Evolutionary conservation across 1,140 invertebrate species (phyloP).

Genomic region (Anagrus nilaparvatae): DNA sequence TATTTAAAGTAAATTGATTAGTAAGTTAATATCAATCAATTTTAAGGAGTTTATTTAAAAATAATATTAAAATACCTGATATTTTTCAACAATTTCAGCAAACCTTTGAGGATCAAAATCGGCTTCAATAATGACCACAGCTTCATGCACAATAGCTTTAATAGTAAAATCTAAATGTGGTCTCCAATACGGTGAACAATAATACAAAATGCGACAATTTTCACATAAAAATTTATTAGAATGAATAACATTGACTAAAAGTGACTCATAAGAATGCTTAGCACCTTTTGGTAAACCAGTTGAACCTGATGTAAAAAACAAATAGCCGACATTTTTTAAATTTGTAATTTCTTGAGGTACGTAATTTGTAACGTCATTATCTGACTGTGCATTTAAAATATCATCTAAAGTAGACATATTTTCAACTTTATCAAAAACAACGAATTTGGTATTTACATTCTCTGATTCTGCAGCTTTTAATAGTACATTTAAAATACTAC

Average conservation of each 20-base stretch:
- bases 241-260: neutral
- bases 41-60: too few relatives aligned
- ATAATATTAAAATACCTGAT: too few relatives aligned
- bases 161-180: too few relatives aligned
- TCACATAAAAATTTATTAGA: neutral
- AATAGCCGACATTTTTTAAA: slow-evolving; percentile 16
- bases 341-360: slow-evolving; percentile 6
- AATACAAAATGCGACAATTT: too few relatives aligned
- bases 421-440: slow-evolving; percentile 22
- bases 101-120: too few relatives aligned
- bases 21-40: too few relatives aligned
- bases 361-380: slow-evolving; percentile 12
- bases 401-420: slow-evolving; percentile 11
- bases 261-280: slow-evolving; percentile 12
- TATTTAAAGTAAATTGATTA: too few relatives aligned
- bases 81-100: too few relatives aligned
- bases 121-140: too few relatives aligned
- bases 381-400: slow-evolving; percentile 8
- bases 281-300: slow-evolving; percentile 25
- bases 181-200: too few relatives aligned
- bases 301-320: slow-evolving; percentile 28
- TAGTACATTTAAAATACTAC: slow-evolving; percentile 14
- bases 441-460: slow-evolving; percentile 15
- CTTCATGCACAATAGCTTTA: too few relatives aligned
- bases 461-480: slow-evolving; percentile 16